Conservation (phyloP, 2,113 vertebrate genomes). For the Lycaon pictus region DNA sequence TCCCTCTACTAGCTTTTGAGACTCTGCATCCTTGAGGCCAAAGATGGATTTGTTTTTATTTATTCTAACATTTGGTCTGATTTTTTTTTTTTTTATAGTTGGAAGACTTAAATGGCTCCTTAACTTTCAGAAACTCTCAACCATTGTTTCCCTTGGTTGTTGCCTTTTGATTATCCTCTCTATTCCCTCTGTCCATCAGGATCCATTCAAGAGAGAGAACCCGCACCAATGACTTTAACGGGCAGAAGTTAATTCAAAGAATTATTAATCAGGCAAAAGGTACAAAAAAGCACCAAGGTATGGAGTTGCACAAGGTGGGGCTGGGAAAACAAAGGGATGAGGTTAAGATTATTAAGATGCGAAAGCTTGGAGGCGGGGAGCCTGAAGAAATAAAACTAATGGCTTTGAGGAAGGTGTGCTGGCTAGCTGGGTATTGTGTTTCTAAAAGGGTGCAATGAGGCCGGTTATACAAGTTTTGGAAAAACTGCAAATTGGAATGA, state of each 20-base stretch:
- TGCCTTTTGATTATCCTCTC: not conserved
- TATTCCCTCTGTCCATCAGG: not conserved
- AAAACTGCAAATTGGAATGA: not conserved
- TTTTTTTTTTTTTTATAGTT: not conserved
- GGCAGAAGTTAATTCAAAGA: not conserved
- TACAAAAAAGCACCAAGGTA: not conserved
- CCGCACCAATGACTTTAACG: not conserved
- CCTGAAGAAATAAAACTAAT: not conserved
- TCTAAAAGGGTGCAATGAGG: not conserved
- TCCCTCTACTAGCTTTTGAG: slow-evolving; percentile 14
- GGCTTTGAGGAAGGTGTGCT: not conserved
- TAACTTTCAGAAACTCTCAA: not conserved
- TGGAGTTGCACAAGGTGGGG: not conserved
- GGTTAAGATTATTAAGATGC: not conserved
- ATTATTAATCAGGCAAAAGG: not conserved
- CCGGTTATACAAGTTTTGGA: not conserved
- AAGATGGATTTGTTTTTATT: slow-evolving; percentile 52
- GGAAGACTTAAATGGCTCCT: not conserved
- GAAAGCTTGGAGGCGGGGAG: not conserved
- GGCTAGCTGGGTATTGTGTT: not conserved
- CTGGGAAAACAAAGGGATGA: not conserved
- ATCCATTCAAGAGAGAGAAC: not conserved
- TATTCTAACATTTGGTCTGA: not conserved
- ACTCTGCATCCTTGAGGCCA: not conserved
- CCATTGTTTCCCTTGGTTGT: not conserved